These are phyloP conservation scores for Gambusia yucatana DNA, from an alignment of 2,797 vertebrate genomes.

Conservation along the genomic window DNA sequence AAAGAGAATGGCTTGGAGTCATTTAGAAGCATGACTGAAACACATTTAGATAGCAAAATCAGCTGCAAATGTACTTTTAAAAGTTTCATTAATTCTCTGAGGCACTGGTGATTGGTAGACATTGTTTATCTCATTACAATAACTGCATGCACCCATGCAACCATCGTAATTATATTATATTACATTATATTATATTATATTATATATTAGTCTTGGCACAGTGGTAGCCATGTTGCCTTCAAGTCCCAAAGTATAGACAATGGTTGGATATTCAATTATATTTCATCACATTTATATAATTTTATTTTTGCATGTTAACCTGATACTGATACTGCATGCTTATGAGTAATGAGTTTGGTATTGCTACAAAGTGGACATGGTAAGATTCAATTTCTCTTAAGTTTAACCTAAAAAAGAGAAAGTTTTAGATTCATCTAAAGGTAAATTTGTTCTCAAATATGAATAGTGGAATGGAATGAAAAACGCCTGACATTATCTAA, in stretches of 20 bases:
- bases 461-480: neutral
- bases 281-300: neutral
- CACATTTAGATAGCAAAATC: conserved; percentile 28
- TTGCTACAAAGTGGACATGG: neutral
- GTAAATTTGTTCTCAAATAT: neutral
- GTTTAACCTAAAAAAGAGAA: neutral
- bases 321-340: neutral
- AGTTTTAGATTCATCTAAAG: neutral
- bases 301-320: neutral
- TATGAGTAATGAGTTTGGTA: neutral
- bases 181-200: conserved; percentile 1
- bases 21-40: conserved; percentile 56
- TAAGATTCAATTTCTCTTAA: neutral
- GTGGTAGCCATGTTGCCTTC: too few relatives aligned
- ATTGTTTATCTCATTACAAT: conserved; percentile 29
- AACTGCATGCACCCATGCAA: neutral
- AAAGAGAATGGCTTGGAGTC: conserved; percentile 59
- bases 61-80: conserved; percentile 28
- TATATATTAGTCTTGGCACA: neutral
- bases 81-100: conserved; percentile 43
- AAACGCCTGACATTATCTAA: neutral
- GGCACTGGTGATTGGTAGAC: conserved; percentile 26
- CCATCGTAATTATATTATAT: neutral
- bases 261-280: neutral
- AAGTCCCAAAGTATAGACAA: too few relatives aligned